Evolutionary conservation across 2,113 vertebrate species (phyloP), one percentile per base, ranked within the genome.

Genomic region (Odontesthes bonariensis): DNA sequence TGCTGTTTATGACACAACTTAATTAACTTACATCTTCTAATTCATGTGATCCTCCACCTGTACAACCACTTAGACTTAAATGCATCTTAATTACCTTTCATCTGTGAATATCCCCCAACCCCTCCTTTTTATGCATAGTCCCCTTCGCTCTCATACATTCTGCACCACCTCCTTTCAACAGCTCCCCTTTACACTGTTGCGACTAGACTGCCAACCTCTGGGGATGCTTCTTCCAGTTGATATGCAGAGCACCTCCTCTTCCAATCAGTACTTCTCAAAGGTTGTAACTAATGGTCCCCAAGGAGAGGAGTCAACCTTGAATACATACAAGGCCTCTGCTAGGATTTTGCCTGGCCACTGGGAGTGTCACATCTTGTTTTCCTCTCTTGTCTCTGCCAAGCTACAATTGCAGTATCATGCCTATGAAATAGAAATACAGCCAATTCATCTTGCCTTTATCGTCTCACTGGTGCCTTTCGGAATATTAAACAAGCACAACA

Each of bases 261-360:
- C 82, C 87, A 95, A 96, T 96, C 94, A 94, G 92, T 89, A 79
- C 85, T 88, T 92, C 83, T 93, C 90, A 95, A 94, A 94, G 90
- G 78, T 86, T 94, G 86, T 93, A 94, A 88, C 85, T 91, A 91
- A 92, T 88, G 82, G 88, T 95, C 92, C 93, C 89, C 1, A 83
- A 92, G 90, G 90, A 90, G 68, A 53, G 22, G 62, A 81, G 85
- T 82, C 91, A 90, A 92, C 92, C 91, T 93, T 86, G 84, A 94
- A 90, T 93, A 91, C 90, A 85, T 78, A 94, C 89, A 89, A 89
- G 86, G n/a, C 78, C 78, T 83, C 49, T 65, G 63, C 56, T 35
- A 19, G 40, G 22, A 8, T 83, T 82, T 71, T 82, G 74, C 40
- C 52, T 51, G 66, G 84, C 73, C 73, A 84, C 46, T 70, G 63